phyloP scores from a whole-genome alignment of 2,797 vertebrate genomes.

The Acestrorhynchus altus region DNA sequence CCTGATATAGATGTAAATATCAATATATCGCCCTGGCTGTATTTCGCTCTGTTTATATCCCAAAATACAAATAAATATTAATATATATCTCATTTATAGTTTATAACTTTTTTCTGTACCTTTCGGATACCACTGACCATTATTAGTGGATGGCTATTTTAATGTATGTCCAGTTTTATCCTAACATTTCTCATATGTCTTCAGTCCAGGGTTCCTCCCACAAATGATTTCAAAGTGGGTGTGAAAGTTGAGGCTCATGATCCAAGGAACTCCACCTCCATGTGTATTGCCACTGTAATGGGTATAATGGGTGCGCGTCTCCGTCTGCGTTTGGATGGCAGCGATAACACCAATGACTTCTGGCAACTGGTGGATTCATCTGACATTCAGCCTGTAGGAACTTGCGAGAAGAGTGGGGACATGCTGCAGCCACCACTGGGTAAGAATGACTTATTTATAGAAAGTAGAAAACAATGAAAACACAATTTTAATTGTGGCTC shows the following conservation, averaged over 20 bases:
- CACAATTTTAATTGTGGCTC: too few relatives aligned
- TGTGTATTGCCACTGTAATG: constrained; percentile 85
- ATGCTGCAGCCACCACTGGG: constrained; percentile 88
- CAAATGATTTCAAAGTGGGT: constrained; percentile 84
- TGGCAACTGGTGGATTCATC: constrained; percentile 86
- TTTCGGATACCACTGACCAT: not conserved
- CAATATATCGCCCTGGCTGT: too few relatives aligned
- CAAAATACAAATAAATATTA: too few relatives aligned
- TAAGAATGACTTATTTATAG: constrained; percentile 60
- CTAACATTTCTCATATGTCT: constrained; percentile 18
- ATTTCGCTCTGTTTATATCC: too few relatives aligned
- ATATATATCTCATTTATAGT: too few relatives aligned
- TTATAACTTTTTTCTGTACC: too few relatives aligned
- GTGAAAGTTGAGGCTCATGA: constrained; percentile 88
- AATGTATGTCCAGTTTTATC: not conserved
- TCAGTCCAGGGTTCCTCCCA: constrained; percentile 82
- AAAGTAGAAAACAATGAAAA: too few relatives aligned
- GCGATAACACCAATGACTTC: constrained; percentile 87
- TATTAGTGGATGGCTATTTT: not conserved
- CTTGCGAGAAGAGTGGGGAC: constrained; percentile 82
- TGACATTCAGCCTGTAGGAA: constrained; percentile 84
- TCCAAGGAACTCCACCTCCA: constrained; percentile 81
- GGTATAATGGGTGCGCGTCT: constrained; percentile 80
- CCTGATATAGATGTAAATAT: too few relatives aligned
- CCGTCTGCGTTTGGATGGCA: constrained; percentile 82